Evolutionary conservation across 2,888 invertebrate genomes (phyloP).

Genomic region (Leptothorax acervorum): DNA sequence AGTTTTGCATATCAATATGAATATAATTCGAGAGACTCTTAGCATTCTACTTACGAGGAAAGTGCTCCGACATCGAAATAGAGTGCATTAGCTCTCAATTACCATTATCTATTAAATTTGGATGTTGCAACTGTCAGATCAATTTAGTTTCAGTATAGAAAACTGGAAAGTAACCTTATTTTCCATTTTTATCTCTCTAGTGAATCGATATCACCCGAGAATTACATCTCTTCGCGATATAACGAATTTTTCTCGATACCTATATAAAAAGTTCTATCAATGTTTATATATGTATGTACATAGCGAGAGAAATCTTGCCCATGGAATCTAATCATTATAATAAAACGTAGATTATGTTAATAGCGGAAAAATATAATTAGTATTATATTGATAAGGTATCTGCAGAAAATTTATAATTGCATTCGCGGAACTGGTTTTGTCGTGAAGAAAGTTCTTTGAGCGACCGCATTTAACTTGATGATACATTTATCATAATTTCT

Average conservation of each 20-base stretch:
- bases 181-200: background rate
- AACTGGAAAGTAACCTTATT: background rate
- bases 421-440: background rate
- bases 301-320: background rate
- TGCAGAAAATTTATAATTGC: background rate
- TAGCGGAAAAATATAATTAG: background rate
- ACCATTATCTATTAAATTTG: background rate
- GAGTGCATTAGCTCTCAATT: background rate
- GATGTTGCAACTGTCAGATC: background rate
- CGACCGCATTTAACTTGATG: background rate
- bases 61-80: background rate
- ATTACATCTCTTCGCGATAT: background rate
- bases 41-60: background rate
- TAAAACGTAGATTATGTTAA: background rate
- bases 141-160: background rate
- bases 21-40: background rate
- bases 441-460: background rate
- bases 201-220: background rate
- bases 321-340: background rate
- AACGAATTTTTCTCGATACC: too few relatives aligned
- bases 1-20: background rate
- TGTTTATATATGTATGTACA: background rate
- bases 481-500: background rate
- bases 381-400: background rate
- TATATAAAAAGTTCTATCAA: background rate